Evolutionary conservation across 1,140 invertebrate genomes (phyloP).

Genomic region (Formica selysi): DNA sequence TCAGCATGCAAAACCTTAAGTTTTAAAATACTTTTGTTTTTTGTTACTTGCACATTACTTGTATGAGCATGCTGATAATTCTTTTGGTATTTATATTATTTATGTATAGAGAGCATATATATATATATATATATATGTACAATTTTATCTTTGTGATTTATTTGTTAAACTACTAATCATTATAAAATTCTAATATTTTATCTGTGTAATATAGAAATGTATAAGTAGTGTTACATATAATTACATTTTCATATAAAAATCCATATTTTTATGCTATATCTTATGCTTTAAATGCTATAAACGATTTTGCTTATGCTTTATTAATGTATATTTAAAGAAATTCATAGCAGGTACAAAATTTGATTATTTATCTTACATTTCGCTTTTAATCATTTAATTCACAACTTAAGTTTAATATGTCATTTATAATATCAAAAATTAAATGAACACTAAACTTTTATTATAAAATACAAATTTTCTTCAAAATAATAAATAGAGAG

Average conservation of each 20-base stretch:
- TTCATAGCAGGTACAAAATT: neutral
- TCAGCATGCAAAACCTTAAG: constrained; percentile 82
- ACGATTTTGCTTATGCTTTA: too few relatives aligned
- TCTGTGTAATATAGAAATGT: neutral
- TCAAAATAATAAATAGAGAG: neutral
- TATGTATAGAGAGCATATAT: too few relatives aligned
- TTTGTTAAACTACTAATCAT: constrained; percentile 21
- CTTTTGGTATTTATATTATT: neutral
- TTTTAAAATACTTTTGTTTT: constrained; percentile 63
- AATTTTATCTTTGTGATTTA: neutral
- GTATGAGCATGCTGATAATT: constrained; percentile 25
- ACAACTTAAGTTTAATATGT: neutral
- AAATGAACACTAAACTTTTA: constrained; percentile 34
- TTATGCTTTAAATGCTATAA: too few relatives aligned
- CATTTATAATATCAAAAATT: neutral
- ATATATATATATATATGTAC: neutral
- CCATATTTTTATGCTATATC: too few relatives aligned
- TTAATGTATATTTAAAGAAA: constrained; percentile 15
- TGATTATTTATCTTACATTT: neutral
- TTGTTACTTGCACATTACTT: neutral
- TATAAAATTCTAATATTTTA: neutral
- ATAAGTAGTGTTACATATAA: neutral
- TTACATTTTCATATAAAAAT: neutral
- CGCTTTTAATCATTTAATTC: constrained; percentile 3
- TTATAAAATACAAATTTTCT: constrained; percentile 3